Evolutionary conservation across 2,797 vertebrate species (phyloP), one percentile per base, ranked within the genome.

Genomic region (Centropyge bicolor): DNA sequence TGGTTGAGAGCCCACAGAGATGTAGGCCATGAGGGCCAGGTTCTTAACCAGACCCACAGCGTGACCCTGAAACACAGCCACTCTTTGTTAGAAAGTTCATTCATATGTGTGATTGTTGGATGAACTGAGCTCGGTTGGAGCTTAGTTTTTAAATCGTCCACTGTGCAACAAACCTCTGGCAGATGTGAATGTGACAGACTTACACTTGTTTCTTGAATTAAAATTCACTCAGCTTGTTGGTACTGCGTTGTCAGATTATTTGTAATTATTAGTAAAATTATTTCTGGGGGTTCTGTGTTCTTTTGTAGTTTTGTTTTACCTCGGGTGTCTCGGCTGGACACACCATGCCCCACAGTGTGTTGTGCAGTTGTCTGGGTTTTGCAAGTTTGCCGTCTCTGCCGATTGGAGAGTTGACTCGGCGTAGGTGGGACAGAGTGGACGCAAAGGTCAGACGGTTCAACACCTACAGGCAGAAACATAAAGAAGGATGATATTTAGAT

Each of bases 1-100:
- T 0, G 98, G 98, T 84, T 99, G 98, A 24, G 98, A 99, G 35
- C 98, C 98, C 87, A 99, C 98, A 71, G 98, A 99, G 95, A 99
- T 99, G 91, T 99, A 99, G 65, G 98, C 98, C 98, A 99, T 99
- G 41, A 99, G 92, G 1, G 98, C 98, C 83, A 99, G 83, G 89
- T 99, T 99, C 94, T 99, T 99, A 88, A 99, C 98, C 86, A 99
- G 96, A 45, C 98, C 98, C n/a, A 99, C 98, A 51, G 98, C 98
- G 41, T 99, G 98, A 66, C 98, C 98, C 98, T 99, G 89, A 1
- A 76, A 36, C 11, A 82, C 38, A 74, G 6, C 3, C 5, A 14
- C 11, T 8, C 6, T 1, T 6, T 27, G 3, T 24, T 6, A 11
- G n/a, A 16, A 4, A 22, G 8, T 7, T 36, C 3, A 35, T 49